Evolutionary conservation across 2,888 invertebrate species (phyloP), one percentile per base, ranked within the genome.

Genomic region (Diarsia mendica): DNA sequence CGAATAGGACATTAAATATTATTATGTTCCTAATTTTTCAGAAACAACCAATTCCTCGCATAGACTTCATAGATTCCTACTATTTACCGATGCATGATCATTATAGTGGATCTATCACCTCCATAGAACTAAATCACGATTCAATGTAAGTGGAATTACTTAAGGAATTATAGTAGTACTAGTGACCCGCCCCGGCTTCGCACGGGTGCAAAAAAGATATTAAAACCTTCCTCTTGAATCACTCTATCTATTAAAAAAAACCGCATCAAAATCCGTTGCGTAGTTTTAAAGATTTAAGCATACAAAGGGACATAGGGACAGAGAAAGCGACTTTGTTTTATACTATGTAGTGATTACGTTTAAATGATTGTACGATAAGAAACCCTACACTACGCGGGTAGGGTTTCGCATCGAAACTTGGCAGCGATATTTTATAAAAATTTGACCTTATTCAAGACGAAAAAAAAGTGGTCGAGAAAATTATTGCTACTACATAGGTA

Each of bases 31-130:
- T 51, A 0, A 13, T 53, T 28, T 85, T 89, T 67, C 91, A 96
- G 95, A 85, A 84, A 72, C 95, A 95, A 92, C 95, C 96, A 1
- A 95, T 88, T 3, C 95, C 96, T 8, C 92, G 96, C 0, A 87
- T 96, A 51, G 96, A 96, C 83, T 95, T 96, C 76, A 11, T 71
- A 0, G 97, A 98, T 89, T 98, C 97, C 88, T 98, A 97, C 95
- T 95, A 96, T 58, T 93, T 98, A 53, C 96, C 98, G 2, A 98
- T 98, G 98, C 98, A 98, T 90, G 98, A 98, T 90, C 97, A 97
- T 64, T 97, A 97, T 75, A 97, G 97, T 48, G 98, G 98, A 11
- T 95, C 94, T 20, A 97, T 98, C 49, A 97, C 97, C 0, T 95
- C 96, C 75, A 94, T 98, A 72, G 96, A 97, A 75, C 97, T 97